These are phyloP conservation scores for Hippocampus mohnikei DNA, from an alignment of 2,113 vertebrate species.

Conservation along the genomic window DNA sequence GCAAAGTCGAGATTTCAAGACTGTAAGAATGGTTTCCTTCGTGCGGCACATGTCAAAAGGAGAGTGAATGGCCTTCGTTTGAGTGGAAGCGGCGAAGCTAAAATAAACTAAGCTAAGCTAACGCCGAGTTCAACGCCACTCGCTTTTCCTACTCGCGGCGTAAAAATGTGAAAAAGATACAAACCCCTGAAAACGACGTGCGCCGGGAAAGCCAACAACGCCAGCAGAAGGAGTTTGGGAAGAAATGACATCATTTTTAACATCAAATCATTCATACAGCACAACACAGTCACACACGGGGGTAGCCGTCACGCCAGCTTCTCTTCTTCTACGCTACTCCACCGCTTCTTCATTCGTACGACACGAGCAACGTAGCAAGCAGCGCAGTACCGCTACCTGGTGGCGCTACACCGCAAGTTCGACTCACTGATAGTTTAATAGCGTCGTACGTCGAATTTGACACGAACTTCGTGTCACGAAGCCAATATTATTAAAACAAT, in stretches of 20 bases:
- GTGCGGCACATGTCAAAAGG: conserved; percentile 11
- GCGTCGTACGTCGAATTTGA: too few relatives aligned
- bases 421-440: too few relatives aligned
- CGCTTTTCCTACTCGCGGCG: accelerated
- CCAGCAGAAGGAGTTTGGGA: conserved; percentile 60
- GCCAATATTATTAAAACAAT: too few relatives aligned
- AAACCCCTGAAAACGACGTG: conserved; percentile 54
- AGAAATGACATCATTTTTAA: conserved; percentile 60
- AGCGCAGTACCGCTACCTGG: not conserved
- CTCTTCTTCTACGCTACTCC: not conserved
- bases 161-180: not conserved
- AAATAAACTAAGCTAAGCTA: conserved; percentile 1
- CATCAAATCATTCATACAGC: conserved; percentile 38
- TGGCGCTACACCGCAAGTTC: not conserved
- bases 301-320: not conserved
- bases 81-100: not conserved
- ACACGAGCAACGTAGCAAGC: not conserved
- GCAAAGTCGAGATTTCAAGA: not conserved
- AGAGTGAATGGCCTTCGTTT: conserved; percentile 28
- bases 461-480: too few relatives aligned
- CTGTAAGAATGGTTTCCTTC: not conserved
- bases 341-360: not conserved
- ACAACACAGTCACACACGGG: not conserved
- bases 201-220: conserved; percentile 61
- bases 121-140: not conserved